Evolutionary conservation across 1,140 invertebrate species (phyloP).

Genomic region (Chironomus tepperi): DNA sequence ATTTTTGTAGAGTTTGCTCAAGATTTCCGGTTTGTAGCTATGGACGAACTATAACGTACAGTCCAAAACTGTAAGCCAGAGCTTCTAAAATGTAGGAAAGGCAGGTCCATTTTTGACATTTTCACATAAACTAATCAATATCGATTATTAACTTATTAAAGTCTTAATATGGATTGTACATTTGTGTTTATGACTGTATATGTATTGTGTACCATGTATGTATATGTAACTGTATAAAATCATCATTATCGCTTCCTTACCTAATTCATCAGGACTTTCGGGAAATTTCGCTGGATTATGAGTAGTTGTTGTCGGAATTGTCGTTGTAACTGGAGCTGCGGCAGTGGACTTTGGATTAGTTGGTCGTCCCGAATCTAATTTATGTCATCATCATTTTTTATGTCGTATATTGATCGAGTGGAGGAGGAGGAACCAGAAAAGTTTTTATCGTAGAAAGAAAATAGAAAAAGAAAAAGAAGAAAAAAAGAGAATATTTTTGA

Average conservation of each 20-base stretch:
- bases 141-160: background rate
- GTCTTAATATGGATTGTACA: background rate
- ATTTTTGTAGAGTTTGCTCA: too few relatives aligned
- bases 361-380: slow-evolving; percentile 4
- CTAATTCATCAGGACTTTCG: slow-evolving; percentile 51
- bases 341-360: background rate
- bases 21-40: too few relatives aligned
- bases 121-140: background rate
- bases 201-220: background rate
- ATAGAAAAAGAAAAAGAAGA: too few relatives aligned
- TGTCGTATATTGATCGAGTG: too few relatives aligned
- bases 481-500: too few relatives aligned
- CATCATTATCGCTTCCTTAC: slow-evolving; percentile 40
- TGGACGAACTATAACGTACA: too few relatives aligned
- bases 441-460: too few relatives aligned
- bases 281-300: slow-evolving; percentile 48
- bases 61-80: too few relatives aligned
- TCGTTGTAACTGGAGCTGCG: slow-evolving; percentile 30
- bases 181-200: background rate
- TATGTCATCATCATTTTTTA: background rate
- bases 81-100: too few relatives aligned
- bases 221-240: background rate
- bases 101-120: too few relatives aligned
- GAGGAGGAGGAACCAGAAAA: too few relatives aligned
- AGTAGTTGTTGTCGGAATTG: slow-evolving; percentile 42